A percentile compares a stretch with the other conserved stretches of the same genome.
Evolutionary conservation across 1,140 invertebrate species (phyloP).

Genomic region (Anastatus disparis): DNA sequence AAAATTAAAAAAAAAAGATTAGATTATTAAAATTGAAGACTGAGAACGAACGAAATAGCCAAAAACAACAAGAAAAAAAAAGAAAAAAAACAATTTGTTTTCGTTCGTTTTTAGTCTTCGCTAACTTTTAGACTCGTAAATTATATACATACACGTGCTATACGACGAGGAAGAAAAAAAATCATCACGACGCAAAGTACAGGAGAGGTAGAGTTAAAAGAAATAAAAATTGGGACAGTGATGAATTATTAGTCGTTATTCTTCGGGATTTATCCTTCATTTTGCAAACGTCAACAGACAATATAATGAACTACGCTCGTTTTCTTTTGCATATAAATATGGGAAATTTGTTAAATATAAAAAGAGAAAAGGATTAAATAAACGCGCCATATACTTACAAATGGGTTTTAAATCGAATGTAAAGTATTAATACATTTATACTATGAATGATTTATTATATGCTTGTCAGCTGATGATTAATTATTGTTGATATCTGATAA

Average conservation of each 20-base stretch:
- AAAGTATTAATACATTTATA: no score
- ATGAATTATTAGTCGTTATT: slow-evolving; percentile 29
- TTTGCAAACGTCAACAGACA: background rate
- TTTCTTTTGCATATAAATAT: slow-evolving; percentile 4
- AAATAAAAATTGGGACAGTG: background rate
- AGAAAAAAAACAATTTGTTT: background rate
- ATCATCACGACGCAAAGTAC: slow-evolving; percentile 34
- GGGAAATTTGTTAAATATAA: no score
- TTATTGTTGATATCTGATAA: no score
- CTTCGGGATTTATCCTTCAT: slow-evolving; percentile 4
- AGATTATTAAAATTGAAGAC: background rate
- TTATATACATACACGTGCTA: background rate
- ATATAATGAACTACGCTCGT: background rate
- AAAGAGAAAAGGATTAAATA: no score
- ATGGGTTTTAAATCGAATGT: no score
- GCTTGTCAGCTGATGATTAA: no score
- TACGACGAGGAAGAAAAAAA: slow-evolving; percentile 42
- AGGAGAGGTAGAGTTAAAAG: no score
- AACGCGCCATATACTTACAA: no score
- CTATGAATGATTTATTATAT: no score
- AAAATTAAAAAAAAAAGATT: slow-evolving; percentile 1
- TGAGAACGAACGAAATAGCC: slow-evolving; percentile 4
- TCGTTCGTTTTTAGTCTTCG: slow-evolving; percentile 38
- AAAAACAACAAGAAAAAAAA: no score
- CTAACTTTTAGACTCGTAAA: no score